These are phyloP conservation scores for Karalla daura DNA, from an alignment of 2,797 vertebrate species.

Conservation along the genomic window DNA sequence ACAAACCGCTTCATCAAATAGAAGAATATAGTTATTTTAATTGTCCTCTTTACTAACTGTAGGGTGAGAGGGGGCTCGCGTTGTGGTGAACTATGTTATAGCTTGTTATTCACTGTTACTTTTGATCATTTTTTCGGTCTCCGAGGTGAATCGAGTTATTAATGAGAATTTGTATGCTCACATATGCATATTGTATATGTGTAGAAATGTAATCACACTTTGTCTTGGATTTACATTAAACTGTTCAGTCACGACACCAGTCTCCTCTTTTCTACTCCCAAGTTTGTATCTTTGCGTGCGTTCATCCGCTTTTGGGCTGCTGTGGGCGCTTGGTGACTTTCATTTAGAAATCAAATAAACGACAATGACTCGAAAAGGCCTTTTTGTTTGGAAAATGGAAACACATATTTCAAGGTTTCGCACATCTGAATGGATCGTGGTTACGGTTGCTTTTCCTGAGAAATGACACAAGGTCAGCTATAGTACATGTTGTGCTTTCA, in stretches of 20 bases:
- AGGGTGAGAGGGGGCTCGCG: constrained; percentile 95
- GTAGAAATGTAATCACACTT: constrained; percentile 99
- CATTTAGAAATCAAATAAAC: no score
- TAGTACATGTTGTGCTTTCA: no score
- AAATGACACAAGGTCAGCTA: no score
- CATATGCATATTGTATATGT: constrained; percentile 99
- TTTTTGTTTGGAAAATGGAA: no score
- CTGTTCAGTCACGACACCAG: constrained; percentile 95
- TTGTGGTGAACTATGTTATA: constrained; percentile 99
- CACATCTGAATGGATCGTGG: no score
- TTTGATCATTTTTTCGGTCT: constrained; percentile 99
- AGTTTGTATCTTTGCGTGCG: constrained; percentile 20
- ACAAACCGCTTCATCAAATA: constrained; percentile 95
- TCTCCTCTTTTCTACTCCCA: constrained; percentile 54
- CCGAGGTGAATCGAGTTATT: constrained; percentile 99
- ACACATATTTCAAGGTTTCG: no score
- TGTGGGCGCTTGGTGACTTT: constrained; percentile 8
- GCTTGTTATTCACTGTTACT: constrained; percentile 99
- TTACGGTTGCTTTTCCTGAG: no score
- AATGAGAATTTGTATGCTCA: constrained; percentile 99
- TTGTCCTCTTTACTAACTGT: constrained; percentile 99
- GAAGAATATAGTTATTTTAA: constrained; percentile 99
- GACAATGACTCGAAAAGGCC: no score
- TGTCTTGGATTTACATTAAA: constrained; percentile 99
- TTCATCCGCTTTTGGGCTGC: constrained; percentile 8